Evolutionary conservation across 2,113 vertebrate genomes (phyloP).

Genomic region (Baryphthengus martii): DNA sequence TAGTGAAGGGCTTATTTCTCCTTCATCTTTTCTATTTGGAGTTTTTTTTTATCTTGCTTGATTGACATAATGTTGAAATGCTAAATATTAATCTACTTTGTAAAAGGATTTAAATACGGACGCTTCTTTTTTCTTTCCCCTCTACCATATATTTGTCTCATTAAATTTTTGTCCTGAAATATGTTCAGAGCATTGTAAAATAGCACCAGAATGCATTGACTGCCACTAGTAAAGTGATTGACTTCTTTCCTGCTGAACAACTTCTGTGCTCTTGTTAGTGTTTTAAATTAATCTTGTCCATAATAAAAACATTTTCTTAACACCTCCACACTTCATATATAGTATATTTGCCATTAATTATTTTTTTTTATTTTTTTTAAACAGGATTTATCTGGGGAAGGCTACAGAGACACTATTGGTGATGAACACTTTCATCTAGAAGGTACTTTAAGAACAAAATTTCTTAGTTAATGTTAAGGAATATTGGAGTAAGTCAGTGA

Average conservation of each 20-base stretch:
- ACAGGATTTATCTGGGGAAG: constrained; percentile 85
- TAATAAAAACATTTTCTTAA: neutral
- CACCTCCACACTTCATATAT: neutral
- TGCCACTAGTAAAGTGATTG: neutral
- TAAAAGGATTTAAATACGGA: neutral
- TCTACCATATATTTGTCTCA: neutral
- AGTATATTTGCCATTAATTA: neutral
- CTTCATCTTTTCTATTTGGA: neutral
- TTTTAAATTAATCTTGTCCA: neutral
- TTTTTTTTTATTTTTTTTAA: constrained; percentile 18
- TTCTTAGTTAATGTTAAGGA: neutral
- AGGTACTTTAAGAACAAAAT: constrained; percentile 76
- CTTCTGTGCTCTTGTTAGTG: neutral
- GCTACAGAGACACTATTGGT: constrained; percentile 81
- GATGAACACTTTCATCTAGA: constrained; percentile 92
- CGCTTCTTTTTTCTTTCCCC: neutral
- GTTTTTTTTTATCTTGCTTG: neutral
- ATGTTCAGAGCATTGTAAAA: neutral
- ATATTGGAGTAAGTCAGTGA: neutral
- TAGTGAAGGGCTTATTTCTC: neutral
- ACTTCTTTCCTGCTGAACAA: neutral
- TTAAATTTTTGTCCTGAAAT: neutral
- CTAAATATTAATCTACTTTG: neutral
- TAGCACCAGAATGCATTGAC: neutral
- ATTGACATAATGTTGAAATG: neutral